A percentile compares a stretch with the other conserved stretches of the same genome.
phyloP scores from a whole-genome alignment of 1,140 invertebrate genomes.

The Delia radicum region DNA sequence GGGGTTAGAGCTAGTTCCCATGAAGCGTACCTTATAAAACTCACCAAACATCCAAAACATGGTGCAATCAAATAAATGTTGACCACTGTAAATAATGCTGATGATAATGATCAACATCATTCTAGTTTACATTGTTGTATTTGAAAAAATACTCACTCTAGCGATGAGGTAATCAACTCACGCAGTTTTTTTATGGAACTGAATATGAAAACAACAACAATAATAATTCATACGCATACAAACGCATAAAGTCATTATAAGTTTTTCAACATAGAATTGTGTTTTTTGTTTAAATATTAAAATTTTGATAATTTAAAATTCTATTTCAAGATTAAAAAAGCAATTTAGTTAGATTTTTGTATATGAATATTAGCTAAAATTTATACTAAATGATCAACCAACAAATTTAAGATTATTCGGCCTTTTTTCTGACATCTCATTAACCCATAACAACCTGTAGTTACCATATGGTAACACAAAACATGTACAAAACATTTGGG shows the following conservation, averaged over 20 bases:
- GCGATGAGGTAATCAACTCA: conserved; percentile 1
- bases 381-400: neutral
- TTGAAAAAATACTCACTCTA: neutral
- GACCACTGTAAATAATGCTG: neutral
- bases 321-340: neutral
- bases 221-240: neutral
- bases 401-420: neutral
- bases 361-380: neutral
- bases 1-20: too few relatives aligned
- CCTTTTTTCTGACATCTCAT: neutral
- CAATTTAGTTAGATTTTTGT: neutral
- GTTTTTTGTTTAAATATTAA: neutral
- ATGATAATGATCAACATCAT: neutral
- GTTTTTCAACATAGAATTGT: neutral
- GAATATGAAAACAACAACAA: neutral
- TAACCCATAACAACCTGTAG: too few relatives aligned
- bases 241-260: neutral
- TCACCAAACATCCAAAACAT: too few relatives aligned
- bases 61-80: too few relatives aligned
- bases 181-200: neutral
- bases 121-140: neutral
- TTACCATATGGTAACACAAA: too few relatives aligned
- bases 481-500: too few relatives aligned
- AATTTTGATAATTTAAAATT: neutral
- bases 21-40: too few relatives aligned